Percentiles rank a stretch among this genome's conserved stretches.
Evolutionary conservation across 2,797 vertebrate genomes (phyloP).

Genomic region (Sebastes variabilis): DNA sequence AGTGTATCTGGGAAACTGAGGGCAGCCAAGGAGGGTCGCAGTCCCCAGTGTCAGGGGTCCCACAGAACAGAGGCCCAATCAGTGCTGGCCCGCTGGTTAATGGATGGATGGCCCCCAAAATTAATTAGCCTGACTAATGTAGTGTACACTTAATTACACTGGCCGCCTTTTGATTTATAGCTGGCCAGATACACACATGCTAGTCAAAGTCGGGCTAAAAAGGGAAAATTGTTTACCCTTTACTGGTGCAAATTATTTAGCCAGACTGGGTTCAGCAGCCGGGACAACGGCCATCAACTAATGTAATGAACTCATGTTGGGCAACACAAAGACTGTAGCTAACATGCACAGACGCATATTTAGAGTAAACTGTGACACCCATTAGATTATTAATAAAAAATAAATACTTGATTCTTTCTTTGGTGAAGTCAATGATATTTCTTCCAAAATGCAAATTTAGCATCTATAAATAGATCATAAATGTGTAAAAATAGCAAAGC

Average conservation of each 20-base stretch:
- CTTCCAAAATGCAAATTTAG: background rate
- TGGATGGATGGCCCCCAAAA: conserved; percentile 83
- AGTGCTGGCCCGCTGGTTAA: conserved; percentile 83
- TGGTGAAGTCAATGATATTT: background rate
- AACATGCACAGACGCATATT: background rate
- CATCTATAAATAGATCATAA: background rate
- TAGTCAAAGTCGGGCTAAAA: conserved; percentile 66
- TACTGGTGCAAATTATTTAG: conserved; percentile 59
- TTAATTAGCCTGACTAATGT: conserved; percentile 90
- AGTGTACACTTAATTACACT: conserved; percentile 88
- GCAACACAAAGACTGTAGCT: background rate
- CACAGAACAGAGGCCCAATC: conserved; percentile 83
- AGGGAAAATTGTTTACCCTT: conserved; percentile 54
- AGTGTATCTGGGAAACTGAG: conserved; percentile 54
- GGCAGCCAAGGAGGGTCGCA: conserved; percentile 68
- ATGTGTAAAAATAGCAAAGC: background rate
- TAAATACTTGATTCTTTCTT: rapidly evolving
- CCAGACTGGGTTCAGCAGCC: conserved; percentile 56
- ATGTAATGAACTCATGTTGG: conserved; percentile 43
- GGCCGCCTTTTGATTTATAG: conserved; percentile 86
- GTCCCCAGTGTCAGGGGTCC: conserved; percentile 80
- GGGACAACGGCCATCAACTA: conserved; percentile 36
- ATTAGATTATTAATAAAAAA: background rate
- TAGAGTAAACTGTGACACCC: background rate
- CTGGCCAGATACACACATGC: conserved; percentile 75